phyloP scores from a whole-genome alignment of 2,888 invertebrate species.

The Alentia gelatinosa region DNA sequence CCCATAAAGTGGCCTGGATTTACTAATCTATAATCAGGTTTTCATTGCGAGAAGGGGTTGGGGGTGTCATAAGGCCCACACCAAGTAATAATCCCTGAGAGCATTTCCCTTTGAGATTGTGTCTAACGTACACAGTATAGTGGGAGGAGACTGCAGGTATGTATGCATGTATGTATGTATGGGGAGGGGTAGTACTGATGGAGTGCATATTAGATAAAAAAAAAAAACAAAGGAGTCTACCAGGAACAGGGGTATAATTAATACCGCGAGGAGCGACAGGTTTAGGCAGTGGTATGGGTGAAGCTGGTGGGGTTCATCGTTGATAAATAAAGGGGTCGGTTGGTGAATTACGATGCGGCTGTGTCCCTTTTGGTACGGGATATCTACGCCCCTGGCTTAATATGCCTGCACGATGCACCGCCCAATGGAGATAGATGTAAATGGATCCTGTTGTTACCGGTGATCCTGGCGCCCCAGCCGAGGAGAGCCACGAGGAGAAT shows the following conservation, averaged over 20 bases:
- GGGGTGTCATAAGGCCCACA: neutral
- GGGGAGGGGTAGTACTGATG: neutral
- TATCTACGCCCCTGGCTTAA: neutral
- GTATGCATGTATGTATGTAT: neutral
- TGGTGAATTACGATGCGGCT: neutral
- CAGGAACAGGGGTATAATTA: neutral
- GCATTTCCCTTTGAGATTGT: neutral
- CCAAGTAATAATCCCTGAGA: neutral
- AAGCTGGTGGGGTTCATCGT: too few species aligned
- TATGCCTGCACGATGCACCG: too few species aligned
- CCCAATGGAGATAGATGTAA: neutral
- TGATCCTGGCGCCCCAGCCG: neutral
- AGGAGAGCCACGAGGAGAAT: neutral
- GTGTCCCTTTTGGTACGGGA: too few species aligned
- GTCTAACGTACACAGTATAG: neutral
- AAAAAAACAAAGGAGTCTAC: neutral
- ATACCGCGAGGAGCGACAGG: neutral
- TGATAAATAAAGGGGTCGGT: neutral
- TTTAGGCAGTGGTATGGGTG: too few species aligned
- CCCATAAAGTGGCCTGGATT: neutral
- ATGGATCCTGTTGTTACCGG: neutral
- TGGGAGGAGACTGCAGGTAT: neutral
- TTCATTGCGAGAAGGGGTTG: neutral
- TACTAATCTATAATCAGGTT: neutral
- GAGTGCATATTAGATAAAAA: neutral